Evolutionary conservation across 2,888 invertebrate species (phyloP), one percentile per base, ranked within the genome.

Genomic region (Phaedon cochleariae): DNA sequence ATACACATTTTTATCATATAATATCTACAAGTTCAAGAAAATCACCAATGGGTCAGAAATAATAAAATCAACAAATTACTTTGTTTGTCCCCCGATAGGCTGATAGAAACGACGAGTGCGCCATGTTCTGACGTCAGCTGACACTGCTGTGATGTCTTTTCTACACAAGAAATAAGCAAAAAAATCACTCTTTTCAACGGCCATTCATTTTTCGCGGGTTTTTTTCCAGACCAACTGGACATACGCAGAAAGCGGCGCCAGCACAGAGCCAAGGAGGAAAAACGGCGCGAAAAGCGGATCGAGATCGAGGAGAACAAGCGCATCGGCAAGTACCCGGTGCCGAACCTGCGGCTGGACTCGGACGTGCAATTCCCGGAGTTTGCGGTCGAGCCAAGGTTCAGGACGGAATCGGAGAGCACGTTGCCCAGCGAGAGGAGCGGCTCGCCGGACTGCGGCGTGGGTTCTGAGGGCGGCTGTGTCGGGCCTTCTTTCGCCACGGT

Each of bases 221-320:
- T 62, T 59, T 18, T 65, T 73, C 22, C 54, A 92, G 94, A 89
- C 66, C 94, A 95, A 81, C 79, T 97, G 58, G 88, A 90, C 5
- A 86, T 87, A 10, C 71, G 96, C 1, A 89, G 89, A 26, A 89
- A 88, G 52, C 83, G 86, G 12, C 89, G 97, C 4, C 89, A 90
- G 49, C 90, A 90, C 6, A 87, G 89, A 21, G 90, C 90, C 46
- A 88, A 91, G 9, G 93, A 94, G 15, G 97, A 97, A 79, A 88
- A 88, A 21, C 90, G 90, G 31, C 88, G 93, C 2, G 95, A 95
- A 79, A 90, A 90, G 69, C 89, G 90, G n/a, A 91, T 91, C 68
- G 89, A 87, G 60, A 89, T 88, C 69, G 89, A 91, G 72, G 91
- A 92, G 83, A 87, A 93, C 82, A 86, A 89, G 77, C 84, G 86